Conservation (phyloP, 2,888 invertebrate species). For the Celastrina argiolus region DNA sequence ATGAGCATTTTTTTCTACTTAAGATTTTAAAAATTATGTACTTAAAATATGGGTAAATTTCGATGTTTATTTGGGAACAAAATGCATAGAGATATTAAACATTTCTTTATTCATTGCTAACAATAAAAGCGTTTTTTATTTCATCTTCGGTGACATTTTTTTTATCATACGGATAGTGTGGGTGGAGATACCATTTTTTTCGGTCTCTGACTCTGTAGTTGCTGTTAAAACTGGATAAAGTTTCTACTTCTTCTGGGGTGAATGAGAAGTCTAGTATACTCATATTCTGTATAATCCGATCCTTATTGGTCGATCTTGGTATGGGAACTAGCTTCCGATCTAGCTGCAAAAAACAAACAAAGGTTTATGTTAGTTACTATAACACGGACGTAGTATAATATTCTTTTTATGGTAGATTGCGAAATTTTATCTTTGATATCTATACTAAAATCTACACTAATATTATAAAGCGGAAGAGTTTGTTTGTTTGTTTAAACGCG, state of each 20-base stretch:
- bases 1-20: too few relatives aligned
- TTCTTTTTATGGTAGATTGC: too few relatives aligned
- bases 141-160: conserved; percentile 10
- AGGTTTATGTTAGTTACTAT: too few relatives aligned
- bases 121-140: neutral
- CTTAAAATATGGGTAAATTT: too few relatives aligned
- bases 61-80: neutral
- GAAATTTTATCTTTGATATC: neutral
- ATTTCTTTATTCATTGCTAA: neutral
- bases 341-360: conserved; percentile 55
- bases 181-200: conserved; percentile 22
- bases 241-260: conserved; percentile 62
- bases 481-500: too few relatives aligned
- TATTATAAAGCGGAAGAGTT: too few relatives aligned
- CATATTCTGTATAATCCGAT: conserved; percentile 74
- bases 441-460: too few relatives aligned
- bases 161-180: conserved; percentile 23
- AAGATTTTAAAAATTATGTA: too few relatives aligned
- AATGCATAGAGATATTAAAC: too few relatives aligned
- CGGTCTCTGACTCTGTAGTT: conserved; percentile 32
- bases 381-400: too few relatives aligned
- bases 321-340: conserved; percentile 75
- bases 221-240: conserved; percentile 70
- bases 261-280: conserved; percentile 76
- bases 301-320: conserved; percentile 77